These are phyloP conservation scores for Acleris sparsana DNA, from an alignment of 2,888 invertebrate species.

Conservation along the genomic window DNA sequence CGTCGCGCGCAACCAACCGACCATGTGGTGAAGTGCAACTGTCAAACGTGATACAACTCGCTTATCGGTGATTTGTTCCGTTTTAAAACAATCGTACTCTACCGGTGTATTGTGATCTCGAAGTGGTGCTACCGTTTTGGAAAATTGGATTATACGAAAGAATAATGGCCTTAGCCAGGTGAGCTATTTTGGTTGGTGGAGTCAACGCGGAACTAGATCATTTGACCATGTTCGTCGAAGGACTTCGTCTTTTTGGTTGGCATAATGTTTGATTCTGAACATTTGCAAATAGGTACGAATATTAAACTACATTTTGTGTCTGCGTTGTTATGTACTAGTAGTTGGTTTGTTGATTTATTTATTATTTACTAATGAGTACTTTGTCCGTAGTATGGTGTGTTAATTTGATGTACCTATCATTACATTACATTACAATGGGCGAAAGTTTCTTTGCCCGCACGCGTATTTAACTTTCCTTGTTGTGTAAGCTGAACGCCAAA, in stretches of 20 bases:
- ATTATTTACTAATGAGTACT: conserved; percentile 10
- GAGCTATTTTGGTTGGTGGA: conserved; percentile 82
- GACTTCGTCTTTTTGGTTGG: conserved; percentile 54
- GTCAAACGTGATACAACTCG: conserved; percentile 80
- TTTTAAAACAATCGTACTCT: conserved; percentile 55
- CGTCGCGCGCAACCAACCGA: conserved; percentile 62
- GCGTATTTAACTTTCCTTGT: conserved; percentile 81
- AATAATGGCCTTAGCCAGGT: conserved; percentile 84
- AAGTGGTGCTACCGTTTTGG: conserved; percentile 74
- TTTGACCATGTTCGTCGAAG: conserved; percentile 76
- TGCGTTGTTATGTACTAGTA: conserved; percentile 14
- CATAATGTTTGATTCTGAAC: conserved; percentile 25
- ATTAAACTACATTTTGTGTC: conserved; percentile 10
- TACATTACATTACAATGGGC: conserved; percentile 68
- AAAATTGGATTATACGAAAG: conserved; percentile 82
- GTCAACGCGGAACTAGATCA: conserved; percentile 81
- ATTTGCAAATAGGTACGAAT: conserved; percentile 36
- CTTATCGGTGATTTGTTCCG: conserved; percentile 65
- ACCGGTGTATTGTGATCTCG: conserved; percentile 69
- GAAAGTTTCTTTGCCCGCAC: conserved; percentile 78
- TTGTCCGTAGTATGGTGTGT: conserved; percentile 42
- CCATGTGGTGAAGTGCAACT: conserved; percentile 83
- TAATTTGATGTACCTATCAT: conserved; percentile 43
- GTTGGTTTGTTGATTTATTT: conserved; percentile 8
- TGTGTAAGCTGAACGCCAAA: conserved; percentile 78